Conservation (phyloP, 1,140 invertebrate genomes). For the Zaprionus ghesquierei region DNA sequence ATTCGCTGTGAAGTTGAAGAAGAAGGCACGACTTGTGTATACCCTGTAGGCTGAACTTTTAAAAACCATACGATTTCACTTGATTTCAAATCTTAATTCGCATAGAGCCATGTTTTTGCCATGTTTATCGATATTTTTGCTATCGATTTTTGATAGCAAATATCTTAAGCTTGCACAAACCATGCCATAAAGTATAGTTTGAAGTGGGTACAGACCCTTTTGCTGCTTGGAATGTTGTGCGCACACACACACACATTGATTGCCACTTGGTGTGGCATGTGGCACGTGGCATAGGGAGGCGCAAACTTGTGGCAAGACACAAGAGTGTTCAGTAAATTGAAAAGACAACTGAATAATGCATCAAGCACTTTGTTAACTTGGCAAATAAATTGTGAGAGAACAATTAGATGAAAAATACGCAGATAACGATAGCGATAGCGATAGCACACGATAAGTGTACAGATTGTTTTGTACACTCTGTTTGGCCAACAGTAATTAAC, state of each 20-base stretch:
- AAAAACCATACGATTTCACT: too few relatives aligned
- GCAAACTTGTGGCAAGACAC: neutral
- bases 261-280: slow-evolving; percentile 10
- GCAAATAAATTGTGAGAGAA: neutral
- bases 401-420: neutral
- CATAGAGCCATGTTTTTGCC: too few relatives aligned
- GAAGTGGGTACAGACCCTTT: neutral
- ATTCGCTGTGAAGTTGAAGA: neutral
- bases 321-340: slow-evolving; percentile 7
- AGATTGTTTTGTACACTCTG: neutral
- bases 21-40: neutral
- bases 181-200: neutral
- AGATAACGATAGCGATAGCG: neutral
- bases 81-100: too few relatives aligned
- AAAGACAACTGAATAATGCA: slow-evolving; percentile 9
- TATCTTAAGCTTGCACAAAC: too few relatives aligned
- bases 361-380: neutral
- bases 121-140: neutral
- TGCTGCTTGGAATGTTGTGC: neutral
- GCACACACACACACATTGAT: slow-evolving; percentile 3
- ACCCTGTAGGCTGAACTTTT: too few relatives aligned
- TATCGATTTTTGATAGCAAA: neutral
- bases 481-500: neutral
- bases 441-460: neutral
- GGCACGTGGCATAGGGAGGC: neutral